Conservation (phyloP, 2,888 invertebrate species). For the Megaustenia siamemsis region DNA sequence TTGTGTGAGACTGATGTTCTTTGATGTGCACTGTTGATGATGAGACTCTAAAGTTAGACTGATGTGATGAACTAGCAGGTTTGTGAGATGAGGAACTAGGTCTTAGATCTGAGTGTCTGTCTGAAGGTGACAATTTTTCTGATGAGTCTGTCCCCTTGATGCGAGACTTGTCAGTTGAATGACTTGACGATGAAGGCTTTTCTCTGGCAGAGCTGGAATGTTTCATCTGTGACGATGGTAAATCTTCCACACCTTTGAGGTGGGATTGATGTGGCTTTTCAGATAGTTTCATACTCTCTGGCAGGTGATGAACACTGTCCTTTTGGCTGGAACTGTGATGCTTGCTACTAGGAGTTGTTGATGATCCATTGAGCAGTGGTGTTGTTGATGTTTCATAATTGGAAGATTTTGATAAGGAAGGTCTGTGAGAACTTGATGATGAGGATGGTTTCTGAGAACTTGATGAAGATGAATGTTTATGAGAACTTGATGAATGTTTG, state of each 20-base stretch:
- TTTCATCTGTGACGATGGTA: background rate
- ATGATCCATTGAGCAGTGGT: background rate
- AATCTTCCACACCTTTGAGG: background rate
- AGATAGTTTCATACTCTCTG: background rate
- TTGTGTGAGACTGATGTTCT: background rate
- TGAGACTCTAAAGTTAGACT: background rate
- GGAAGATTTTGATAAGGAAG: slow-evolving; percentile 16
- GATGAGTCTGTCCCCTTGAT: background rate
- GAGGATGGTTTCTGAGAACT: background rate
- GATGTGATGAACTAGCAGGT: background rate
- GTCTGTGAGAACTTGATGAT: background rate
- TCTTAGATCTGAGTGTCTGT: background rate
- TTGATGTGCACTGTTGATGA: background rate
- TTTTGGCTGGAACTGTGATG: background rate
- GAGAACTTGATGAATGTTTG: background rate
- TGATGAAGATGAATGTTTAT: slow-evolving; percentile 34
- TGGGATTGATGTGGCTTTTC: background rate
- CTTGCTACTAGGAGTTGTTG: background rate
- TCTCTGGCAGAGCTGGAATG: slow-evolving; percentile 6
- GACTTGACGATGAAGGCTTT: background rate
- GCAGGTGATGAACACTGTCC: background rate
- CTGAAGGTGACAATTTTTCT: background rate
- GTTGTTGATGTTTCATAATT: background rate
- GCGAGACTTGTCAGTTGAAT: background rate
- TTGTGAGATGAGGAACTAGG: slow-evolving; percentile 6